Conservation (phyloP, 2,113 vertebrate genomes). For the Meleagris gallopavo region DNA sequence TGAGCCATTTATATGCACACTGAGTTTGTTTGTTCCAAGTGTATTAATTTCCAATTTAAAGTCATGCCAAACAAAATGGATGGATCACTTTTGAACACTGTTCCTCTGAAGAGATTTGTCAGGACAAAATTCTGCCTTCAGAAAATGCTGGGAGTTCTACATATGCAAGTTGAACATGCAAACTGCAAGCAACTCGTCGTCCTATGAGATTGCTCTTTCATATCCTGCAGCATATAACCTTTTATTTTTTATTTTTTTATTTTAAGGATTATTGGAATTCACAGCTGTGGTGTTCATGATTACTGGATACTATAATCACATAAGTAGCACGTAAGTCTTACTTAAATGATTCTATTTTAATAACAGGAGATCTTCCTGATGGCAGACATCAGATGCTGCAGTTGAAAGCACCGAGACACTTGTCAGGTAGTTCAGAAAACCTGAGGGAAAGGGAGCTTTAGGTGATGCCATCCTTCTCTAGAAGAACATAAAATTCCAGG, state of each 20-base stretch:
- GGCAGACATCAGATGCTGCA: not conserved
- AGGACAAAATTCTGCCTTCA: not conserved
- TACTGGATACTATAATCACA: not conserved
- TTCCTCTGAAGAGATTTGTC: not conserved
- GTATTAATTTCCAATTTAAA: not conserved
- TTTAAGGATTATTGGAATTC: not conserved
- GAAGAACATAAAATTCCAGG: not conserved
- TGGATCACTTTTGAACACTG: not conserved
- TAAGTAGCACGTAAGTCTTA: not conserved
- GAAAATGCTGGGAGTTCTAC: not conserved
- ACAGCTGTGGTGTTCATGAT: not conserved
- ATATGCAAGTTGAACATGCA: not conserved
- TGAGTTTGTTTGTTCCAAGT: not conserved
- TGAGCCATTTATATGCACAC: not conserved
- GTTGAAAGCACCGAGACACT: not conserved
- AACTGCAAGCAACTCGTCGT: not conserved
- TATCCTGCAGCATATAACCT: not conserved
- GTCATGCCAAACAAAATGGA: not conserved
- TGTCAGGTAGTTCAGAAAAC: not conserved
- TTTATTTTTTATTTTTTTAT: not conserved
- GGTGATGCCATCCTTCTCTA: not conserved
- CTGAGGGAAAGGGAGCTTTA: not conserved
- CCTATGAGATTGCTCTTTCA: constrained; percentile 1
- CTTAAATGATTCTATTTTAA: not conserved
- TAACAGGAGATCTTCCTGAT: not conserved